Evolutionary conservation across 2,888 invertebrate genomes (phyloP), one percentile per base, ranked within the genome.

Genomic region (Cephalotes varians): DNA sequence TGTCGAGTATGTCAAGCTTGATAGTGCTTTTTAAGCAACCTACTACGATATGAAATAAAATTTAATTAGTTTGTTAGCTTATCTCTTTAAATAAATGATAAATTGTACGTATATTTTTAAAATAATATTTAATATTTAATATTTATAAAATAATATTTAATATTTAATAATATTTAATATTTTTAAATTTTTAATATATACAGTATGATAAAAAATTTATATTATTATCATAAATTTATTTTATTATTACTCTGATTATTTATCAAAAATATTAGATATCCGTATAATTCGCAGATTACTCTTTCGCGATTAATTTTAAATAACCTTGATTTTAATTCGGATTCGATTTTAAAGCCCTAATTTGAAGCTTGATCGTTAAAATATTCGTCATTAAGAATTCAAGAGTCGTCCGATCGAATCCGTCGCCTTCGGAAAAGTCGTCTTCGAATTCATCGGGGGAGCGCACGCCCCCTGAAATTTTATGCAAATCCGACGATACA

Each of bases 401-500:
- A 54, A 37, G 21, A 21, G 31, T 40, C 31, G 44, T 65, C n/a
- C 67, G n/a, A 44, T 21, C 21, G 37, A 64, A n/a, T 37, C 44
- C 44, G 28, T 40, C 21, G 34, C 7, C 40, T 56, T n/a, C 31
- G 21, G 44, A 77, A 79, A 69, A 79, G n/a, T 47, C 77, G 25
- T 58, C 44, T 40, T 56, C 25, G 56, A 69, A 34, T 79, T 18
- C 44, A 31, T 18, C 21, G 54, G 44, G n/a, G 10, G 44, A 44
- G 31, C 37, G 65, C 25, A 18, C 18, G 21, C 7, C 47, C 44
- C 69, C 69, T 79, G 56, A 71, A 79, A 79, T 79, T 79, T 79
- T 79, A 79, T 79, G 77, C 56, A 79, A 79, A 79, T 79, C 44
- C 77, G 18, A 58, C 44, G 69, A 79, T 79, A 47, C 56, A 69